Evolutionary conservation across 2,113 vertebrate species (phyloP), one percentile per base, ranked within the genome.

Genomic region (Bungarus multicinctus): DNA sequence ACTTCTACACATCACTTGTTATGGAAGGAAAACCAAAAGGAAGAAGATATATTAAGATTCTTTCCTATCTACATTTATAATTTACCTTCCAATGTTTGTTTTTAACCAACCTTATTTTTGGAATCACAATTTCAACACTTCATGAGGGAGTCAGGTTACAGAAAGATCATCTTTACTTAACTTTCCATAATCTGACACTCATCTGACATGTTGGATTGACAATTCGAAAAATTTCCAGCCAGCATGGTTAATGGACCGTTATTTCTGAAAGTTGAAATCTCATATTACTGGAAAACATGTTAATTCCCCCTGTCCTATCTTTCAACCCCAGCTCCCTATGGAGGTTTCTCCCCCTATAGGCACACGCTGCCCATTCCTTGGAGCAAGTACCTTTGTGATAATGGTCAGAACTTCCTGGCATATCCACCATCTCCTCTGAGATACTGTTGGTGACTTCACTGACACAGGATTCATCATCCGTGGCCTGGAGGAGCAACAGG

Each of bases 391-490:
- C 97, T 97, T 96, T 96, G 89, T 93, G 96, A 89, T 18, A 96
- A 90, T 11, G 93, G 23, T 96, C 96, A 0, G 94, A 30, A 58
- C 93, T 95, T 94, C 96, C 95, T 2, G 88, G 90, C 81, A 95
- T 91, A n/a, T 97, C 97, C 39, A 55, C 20, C 34, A 98, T 97
- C 4, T 98, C 98, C 92, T 99, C 98, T 0, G 98, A 98, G 96
- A 94, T 98, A 95, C 97, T 98, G 91, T 98, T 98, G 94, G 98
- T 98, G 94, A 98, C 95, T 91, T 99, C 98, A 47, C 99, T 99
- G 94, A 98, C 93, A 5, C 98, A 98, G 0, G 98, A 99, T 91
- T 99, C 98, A 16, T 97, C 97, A 1, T 99, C 99, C 10, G 98
- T 99, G 5, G 97, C 98, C 96, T 98, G 96, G 60, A 91, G 88